phyloP scores from a whole-genome alignment of 2,797 vertebrate genomes.

The Diglossa cyanea region DNA sequence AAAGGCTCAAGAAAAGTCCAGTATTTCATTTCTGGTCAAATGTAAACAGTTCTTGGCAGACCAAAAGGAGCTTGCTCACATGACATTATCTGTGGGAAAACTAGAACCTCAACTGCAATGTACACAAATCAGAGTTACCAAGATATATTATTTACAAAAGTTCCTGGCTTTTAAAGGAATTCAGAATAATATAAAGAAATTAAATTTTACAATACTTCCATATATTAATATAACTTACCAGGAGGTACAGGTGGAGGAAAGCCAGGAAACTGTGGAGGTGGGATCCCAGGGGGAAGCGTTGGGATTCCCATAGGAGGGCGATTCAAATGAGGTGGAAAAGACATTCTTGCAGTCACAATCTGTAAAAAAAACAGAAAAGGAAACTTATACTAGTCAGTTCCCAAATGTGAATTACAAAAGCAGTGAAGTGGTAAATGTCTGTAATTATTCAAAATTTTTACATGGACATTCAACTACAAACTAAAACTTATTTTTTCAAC shows the following conservation, averaged over 20 bases:
- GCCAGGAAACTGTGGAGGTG: constrained; percentile 93
- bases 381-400: not conserved
- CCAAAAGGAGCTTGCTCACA: not conserved
- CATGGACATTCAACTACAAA: not conserved
- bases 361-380: constrained; percentile 54
- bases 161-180: not conserved
- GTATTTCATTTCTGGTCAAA: not conserved
- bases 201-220: not conserved
- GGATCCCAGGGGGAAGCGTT: constrained; percentile 91
- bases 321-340: constrained; percentile 97
- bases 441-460: not conserved
- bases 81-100: not conserved
- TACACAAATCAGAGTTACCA: not conserved
- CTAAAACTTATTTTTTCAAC: not conserved
- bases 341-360: constrained; percentile 85
- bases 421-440: not conserved
- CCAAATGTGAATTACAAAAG: not conserved
- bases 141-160: not conserved
- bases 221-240: constrained; percentile 74
- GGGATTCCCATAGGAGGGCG: constrained; percentile 93
- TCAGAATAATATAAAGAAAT: not conserved
- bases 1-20: not conserved
- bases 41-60: not conserved
- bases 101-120: not conserved
- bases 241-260: constrained; percentile 91